Evolutionary conservation across 1,140 invertebrate genomes (phyloP).

Genomic region (Neelides sp.): DNA sequence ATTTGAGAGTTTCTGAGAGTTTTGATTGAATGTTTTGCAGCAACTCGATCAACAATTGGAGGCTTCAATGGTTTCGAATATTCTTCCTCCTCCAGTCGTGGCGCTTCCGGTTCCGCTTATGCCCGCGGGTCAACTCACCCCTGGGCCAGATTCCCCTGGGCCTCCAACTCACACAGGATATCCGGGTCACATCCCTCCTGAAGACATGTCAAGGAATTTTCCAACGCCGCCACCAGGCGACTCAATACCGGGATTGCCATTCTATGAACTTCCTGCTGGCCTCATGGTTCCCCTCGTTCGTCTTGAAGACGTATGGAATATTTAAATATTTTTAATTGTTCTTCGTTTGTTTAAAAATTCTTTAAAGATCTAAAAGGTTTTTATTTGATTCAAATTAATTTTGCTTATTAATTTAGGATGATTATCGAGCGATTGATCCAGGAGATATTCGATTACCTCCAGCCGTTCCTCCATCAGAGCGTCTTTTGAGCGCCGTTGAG

Average conservation of each 20-base stretch:
- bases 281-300: slow-evolving; percentile 80
- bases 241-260: slow-evolving; percentile 77
- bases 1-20: too few relatives aligned
- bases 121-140: slow-evolving; percentile 8
- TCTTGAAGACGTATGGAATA: slow-evolving; percentile 17
- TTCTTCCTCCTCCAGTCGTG: not conserved
- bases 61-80: too few relatives aligned
- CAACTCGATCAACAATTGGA: slow-evolving; percentile 58
- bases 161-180: not conserved
- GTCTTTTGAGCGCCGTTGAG: slow-evolving; percentile 80
- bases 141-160: not conserved
- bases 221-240: slow-evolving; percentile 47
- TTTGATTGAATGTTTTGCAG: slow-evolving; percentile 10
- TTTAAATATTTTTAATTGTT: slow-evolving; percentile 11
- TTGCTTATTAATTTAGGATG: too few relatives aligned
- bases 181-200: slow-evolving; percentile 1
- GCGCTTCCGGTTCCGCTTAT: not conserved
- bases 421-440: slow-evolving; percentile 79
- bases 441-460: slow-evolving; percentile 78
- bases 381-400: too few relatives aligned
- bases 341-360: too few relatives aligned
- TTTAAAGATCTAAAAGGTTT: too few relatives aligned
- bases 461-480: slow-evolving; percentile 81
- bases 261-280: slow-evolving; percentile 90
- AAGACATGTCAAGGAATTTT: slow-evolving; percentile 37